These are phyloP conservation scores for Parambassis ranga DNA, from an alignment of 2,797 vertebrate species.

Conservation along the genomic window DNA sequence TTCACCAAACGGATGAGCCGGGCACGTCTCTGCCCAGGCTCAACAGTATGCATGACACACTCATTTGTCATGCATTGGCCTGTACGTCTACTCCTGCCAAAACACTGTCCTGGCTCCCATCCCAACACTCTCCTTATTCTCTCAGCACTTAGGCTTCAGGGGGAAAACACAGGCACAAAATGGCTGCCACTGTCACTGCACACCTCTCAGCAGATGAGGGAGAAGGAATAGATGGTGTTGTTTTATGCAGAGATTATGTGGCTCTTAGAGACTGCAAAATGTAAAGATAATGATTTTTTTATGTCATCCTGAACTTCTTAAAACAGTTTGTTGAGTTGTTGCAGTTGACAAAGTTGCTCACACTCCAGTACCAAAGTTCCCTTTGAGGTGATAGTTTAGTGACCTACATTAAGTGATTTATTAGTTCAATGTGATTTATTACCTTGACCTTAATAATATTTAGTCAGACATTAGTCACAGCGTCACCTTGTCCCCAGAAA, in stretches of 20 bases:
- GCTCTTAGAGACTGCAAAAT: background rate
- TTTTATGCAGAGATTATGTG: constrained; percentile 1
- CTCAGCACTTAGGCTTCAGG: constrained; percentile 39
- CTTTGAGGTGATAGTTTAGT: constrained; percentile 15
- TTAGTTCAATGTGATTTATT: constrained; percentile 39
- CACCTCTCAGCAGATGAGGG: constrained; percentile 19
- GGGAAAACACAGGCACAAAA: constrained; percentile 58
- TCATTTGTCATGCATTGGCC: constrained; percentile 72
- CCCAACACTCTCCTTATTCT: constrained; percentile 57
- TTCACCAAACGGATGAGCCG: constrained; percentile 57
- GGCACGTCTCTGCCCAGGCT: constrained; percentile 39
- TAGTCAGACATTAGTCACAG: constrained; percentile 35
- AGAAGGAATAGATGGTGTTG: background rate
- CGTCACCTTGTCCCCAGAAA: constrained; percentile 33
- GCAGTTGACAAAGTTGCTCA: too few relatives aligned
- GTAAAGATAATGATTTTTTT: background rate
- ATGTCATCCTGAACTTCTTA: background rate
- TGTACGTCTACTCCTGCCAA: constrained; percentile 57
- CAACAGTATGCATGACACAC: constrained; percentile 60
- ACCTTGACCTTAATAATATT: constrained; percentile 50
- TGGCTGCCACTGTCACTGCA: constrained; percentile 52
- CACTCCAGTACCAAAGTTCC: background rate
- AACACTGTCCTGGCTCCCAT: constrained; percentile 56
- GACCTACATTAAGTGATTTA: constrained; percentile 43
- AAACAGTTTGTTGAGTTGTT: too few relatives aligned